A percentile compares a stretch with the other conserved stretches of the same genome.
Evolutionary conservation across 2,113 vertebrate species (phyloP).

Genomic region (Heliornis fulica): DNA sequence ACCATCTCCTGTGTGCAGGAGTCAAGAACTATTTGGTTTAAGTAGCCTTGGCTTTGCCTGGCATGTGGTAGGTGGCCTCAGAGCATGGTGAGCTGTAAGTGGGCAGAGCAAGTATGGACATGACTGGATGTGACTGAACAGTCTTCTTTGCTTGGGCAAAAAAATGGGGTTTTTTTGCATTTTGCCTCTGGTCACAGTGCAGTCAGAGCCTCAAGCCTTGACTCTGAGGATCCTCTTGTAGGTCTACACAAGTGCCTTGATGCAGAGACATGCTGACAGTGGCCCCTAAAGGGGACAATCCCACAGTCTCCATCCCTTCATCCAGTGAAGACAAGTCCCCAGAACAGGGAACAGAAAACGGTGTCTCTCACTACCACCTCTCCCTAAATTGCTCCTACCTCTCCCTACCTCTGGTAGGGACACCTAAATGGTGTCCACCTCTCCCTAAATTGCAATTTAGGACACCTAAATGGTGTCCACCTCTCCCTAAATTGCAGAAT

Average conservation of each 20-base stretch:
- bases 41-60: background rate
- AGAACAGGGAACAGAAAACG: background rate
- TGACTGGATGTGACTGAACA: background rate
- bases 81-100: background rate
- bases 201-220: background rate
- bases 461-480: no score
- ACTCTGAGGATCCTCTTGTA: background rate
- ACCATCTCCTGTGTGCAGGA: background rate
- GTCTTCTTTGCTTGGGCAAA: background rate
- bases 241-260: background rate
- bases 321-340: background rate
- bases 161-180: no score
- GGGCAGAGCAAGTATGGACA: background rate
- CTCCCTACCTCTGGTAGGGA: no score
- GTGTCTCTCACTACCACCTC: rapidly evolving
- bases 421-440: no score
- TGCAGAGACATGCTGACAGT: background rate
- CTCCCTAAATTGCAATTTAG: background rate
- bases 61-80: background rate
- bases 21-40: background rate
- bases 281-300: background rate
- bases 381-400: no score
- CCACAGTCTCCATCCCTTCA: background rate
- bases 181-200: background rate
- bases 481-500: background rate